Evolutionary conservation across 2,888 invertebrate species (phyloP), one percentile per base, ranked within the genome.

Genomic region (Drosophila testacea): DNA sequence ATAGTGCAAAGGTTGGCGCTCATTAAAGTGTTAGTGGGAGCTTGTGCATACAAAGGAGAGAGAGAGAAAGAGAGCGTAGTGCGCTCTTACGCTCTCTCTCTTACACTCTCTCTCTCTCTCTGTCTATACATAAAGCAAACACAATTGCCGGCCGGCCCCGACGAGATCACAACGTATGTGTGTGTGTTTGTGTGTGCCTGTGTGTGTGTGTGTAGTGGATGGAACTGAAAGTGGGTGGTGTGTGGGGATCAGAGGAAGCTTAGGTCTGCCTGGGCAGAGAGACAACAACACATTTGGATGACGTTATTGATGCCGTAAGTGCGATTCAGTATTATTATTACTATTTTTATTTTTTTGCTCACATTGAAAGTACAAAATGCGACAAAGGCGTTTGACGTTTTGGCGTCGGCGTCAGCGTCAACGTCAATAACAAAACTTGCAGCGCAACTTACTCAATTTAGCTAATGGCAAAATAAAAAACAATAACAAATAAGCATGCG

Each of bases 251-350:
- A 30, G n/a, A 10, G 36, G 9, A 46, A 27, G 42, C 34, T 47
- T 32, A 32, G 47, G 50, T 28, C 32, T 38, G 56, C 34, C 56
- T 56, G 52, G 32, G 38, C 63, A 44, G 13, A 32, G 39, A 39
- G 36, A 32, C 27, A 52, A 44, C 42, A 42, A 44, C 22, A 22
- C 22, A 11, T 34, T 55, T 47, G 52, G 7, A 79, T 81, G 81
- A 84, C 81, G 84, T 81, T 81, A 78, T 79, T 67, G 79, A 77
- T 79, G 81, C 69, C 82, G 69, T 81, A 78, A 78, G 73, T 61
- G 22, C 22, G 22, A 22, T 22, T 22, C 22, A 22, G 22, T 22
- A 22, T 22, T 22, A 22, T 22, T 22, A 22, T 22, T 22, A 22
- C 3, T 22, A 22, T 22, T 22, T 60, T 38, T 44, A 57, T 48